Base-by-base conservation (phyloP, 2,113 vertebrate species). In the Syrmaticus mikado region DNA sequence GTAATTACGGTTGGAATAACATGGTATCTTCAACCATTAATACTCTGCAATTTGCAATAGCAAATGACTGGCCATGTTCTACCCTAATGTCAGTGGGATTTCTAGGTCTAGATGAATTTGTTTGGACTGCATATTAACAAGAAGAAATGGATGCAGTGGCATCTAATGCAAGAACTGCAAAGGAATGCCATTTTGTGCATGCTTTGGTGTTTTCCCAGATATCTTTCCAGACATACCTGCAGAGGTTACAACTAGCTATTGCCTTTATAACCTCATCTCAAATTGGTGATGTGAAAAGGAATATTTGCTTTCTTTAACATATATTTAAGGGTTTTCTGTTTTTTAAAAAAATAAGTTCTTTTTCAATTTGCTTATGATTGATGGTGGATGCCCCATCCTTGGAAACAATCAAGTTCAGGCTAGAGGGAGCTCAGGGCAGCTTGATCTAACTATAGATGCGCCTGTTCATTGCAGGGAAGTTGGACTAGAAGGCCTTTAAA, bases 1-100 rank as follows among this genome's bases (percentile, higher is more conserved):
- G 74, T 89, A 86, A 95, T 94, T 96, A 91, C 80, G 74, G 85
- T 75, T 45, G 16, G 67, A 89, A 89, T 76, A 91, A 68, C 28
- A 53, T 8, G 27, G 19, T 84, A 43, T 81, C 66, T 91, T 92
- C 48, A 81, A 22, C 25, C 28, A 78, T 88, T 90, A 81, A 64
- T 50, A 71, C 52, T 87, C 72, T 75, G 72, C 66, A 91, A 60
- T 91, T 94, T 92, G 13, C 40, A 65, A 34, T 38, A 81, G 16
- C 34, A 75, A 90, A 71, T 41, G 36, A 41, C 36, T 45, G 40
- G 34, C 40, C 58, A 4, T 34, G 20, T 80, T 62, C 40, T 66
- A 55, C 62, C 8, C 32, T 40, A 45, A 55, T 67, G 11, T 52
- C 67, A 66, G 58, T 46, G 81, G 36, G 30, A 89, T 58, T 91